Evolutionary conservation across 2,888 invertebrate species (phyloP).

Genomic region (Phragmatobia fuliginosa): DNA sequence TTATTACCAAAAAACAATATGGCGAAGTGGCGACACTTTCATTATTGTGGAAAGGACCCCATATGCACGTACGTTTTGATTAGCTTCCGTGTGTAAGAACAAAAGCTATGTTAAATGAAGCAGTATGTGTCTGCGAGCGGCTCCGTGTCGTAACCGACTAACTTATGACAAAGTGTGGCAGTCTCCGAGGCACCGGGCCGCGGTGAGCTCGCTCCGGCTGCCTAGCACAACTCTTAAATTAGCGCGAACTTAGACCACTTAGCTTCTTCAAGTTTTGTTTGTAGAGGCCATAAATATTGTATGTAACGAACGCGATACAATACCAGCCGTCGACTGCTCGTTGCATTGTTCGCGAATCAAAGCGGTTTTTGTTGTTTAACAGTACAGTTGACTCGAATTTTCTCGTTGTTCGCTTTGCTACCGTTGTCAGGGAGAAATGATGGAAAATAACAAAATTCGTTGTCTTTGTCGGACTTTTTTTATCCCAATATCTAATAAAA

Average conservation of each 20-base stretch:
- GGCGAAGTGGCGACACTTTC: slow-evolving; percentile 43
- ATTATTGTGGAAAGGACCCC: slow-evolving; percentile 46
- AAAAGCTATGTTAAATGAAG: slow-evolving; percentile 72
- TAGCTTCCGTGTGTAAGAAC: slow-evolving; percentile 64
- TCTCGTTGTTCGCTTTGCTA: slow-evolving; percentile 54
- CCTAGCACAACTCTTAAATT: slow-evolving; percentile 82
- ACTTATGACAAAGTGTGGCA: slow-evolving; percentile 81
- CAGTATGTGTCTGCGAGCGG: slow-evolving; percentile 58
- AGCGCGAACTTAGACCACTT: slow-evolving; percentile 83
- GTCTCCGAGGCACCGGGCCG: slow-evolving; percentile 64
- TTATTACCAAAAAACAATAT: slow-evolving; percentile 46
- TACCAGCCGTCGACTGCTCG: slow-evolving; percentile 63
- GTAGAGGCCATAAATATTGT: slow-evolving; percentile 81
- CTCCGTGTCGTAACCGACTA: slow-evolving; percentile 61
- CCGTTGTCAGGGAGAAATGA: slow-evolving; percentile 43
- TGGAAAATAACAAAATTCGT: slow-evolving; percentile 45
- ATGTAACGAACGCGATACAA: slow-evolving; percentile 72
- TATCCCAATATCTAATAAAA: not conserved
- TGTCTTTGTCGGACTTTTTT: not conserved
- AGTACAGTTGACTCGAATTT: slow-evolving; percentile 61
- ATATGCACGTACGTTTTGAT: slow-evolving; percentile 61
- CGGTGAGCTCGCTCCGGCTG: slow-evolving; percentile 61
- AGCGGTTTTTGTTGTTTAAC: slow-evolving; percentile 64
- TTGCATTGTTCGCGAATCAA: slow-evolving; percentile 70
- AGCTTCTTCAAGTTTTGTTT: slow-evolving; percentile 84